Evolutionary conservation across 35 echinoderm and acorn worm species (phyloP).

Genomic region (Chiridota heheva): DNA sequence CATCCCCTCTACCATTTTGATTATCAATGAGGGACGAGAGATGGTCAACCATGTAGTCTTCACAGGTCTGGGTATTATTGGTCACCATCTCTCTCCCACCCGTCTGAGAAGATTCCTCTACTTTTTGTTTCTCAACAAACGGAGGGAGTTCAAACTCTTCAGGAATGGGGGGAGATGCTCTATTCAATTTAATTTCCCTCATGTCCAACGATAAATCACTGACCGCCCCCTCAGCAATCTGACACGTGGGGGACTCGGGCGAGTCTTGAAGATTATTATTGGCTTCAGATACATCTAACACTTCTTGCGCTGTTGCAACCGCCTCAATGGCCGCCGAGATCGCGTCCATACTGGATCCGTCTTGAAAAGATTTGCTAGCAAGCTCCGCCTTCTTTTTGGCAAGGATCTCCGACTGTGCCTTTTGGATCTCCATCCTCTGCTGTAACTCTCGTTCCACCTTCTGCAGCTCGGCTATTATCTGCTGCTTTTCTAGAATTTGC

Average conservation of each 20-base stretch:
- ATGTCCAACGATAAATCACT: slow-evolving; percentile 67
- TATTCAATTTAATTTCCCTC: slow-evolving; percentile 71
- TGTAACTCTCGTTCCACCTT: slow-evolving; percentile 88
- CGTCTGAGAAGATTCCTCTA: no score
- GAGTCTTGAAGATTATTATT: slow-evolving; percentile 55
- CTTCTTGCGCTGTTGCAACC: no score
- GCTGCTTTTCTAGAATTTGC: slow-evolving; percentile 94
- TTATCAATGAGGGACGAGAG: no score
- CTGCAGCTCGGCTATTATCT: slow-evolving; percentile 87
- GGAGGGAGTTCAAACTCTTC: slow-evolving; percentile 32
- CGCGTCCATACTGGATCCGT: no score
- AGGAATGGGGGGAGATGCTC: slow-evolving; percentile 24
- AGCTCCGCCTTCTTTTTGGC: slow-evolving; percentile 56
- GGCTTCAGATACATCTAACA: not conserved
- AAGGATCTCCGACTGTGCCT: slow-evolving; percentile 52
- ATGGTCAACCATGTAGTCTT: no score
- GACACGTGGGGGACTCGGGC: slow-evolving; percentile 21
- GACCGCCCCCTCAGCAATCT: slow-evolving; percentile 18
- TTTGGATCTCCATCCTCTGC: slow-evolving; percentile 68
- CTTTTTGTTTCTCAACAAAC: no score
- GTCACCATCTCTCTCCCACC: slow-evolving; percentile 25
- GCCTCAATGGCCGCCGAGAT: no score
- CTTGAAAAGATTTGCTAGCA: no score
- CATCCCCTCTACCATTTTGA: no score
- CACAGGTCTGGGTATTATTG: slow-evolving; percentile 9